Percentiles rank a stretch among this genome's conserved stretches.
These are phyloP conservation scores for Ceramica pisi DNA, from an alignment of 2,888 invertebrate species.

Conservation along the genomic window DNA sequence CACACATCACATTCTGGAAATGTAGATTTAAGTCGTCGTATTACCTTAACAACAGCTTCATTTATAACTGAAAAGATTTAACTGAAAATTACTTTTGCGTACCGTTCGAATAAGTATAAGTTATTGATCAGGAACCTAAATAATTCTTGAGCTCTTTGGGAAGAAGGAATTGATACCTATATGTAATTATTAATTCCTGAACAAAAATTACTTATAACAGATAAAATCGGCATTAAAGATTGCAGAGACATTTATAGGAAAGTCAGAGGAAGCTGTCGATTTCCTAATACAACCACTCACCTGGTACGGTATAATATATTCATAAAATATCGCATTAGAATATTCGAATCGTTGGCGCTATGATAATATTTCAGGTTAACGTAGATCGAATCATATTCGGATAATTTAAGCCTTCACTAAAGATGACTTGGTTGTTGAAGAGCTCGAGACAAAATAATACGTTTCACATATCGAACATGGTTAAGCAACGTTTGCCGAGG, in stretches of 20 bases:
- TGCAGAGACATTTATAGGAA: constrained; percentile 44
- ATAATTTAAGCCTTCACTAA: neutral
- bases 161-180: too few species aligned
- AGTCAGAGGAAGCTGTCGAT: constrained; percentile 26
- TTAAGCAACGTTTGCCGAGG: neutral
- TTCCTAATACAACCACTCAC: constrained; percentile 21
- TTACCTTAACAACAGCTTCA: neutral
- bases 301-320: constrained; percentile 46
- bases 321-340: constrained; percentile 48
- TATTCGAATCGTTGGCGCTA: constrained; percentile 37
- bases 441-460: neutral
- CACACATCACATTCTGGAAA: neutral
- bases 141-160: too few species aligned
- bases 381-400: neutral
- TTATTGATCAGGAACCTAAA: neutral
- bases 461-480: neutral
- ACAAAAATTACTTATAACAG: constrained; percentile 16
- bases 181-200: neutral
- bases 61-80: neutral
- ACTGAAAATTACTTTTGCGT: neutral
- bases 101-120: too few species aligned
- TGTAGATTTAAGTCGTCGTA: neutral
- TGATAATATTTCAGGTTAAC: constrained; percentile 30
- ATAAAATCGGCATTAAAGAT: constrained; percentile 32
- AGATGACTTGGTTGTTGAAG: neutral